phyloP scores from a whole-genome alignment of 2,113 vertebrate genomes.

The Coregonus clupeaformis region DNA sequence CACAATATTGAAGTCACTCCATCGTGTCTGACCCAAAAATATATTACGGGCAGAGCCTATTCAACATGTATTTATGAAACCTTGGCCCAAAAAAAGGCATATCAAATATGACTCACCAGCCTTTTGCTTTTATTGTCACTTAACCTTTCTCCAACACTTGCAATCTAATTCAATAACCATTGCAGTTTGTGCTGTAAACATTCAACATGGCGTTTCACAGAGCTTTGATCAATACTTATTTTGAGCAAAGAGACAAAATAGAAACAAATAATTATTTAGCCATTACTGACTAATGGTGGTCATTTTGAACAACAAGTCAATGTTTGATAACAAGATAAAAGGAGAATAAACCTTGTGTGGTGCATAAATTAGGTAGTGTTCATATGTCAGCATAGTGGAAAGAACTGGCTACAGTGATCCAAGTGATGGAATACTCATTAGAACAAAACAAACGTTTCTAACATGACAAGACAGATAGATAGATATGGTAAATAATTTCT shows the following conservation, averaged over 20 bases:
- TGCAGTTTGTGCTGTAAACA: constrained; percentile 38
- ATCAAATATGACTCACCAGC: not conserved
- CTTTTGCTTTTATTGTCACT: not conserved
- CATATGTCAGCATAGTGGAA: not conserved
- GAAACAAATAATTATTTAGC: too few relatives aligned
- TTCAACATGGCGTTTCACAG: not conserved
- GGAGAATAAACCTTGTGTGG: not conserved
- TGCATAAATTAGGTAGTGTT: not conserved
- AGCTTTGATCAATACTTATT: constrained; percentile 50
- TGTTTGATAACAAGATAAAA: constrained; percentile 28
- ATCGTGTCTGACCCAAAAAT: too few relatives aligned
- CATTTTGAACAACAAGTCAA: constrained; percentile 43
- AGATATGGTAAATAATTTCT: too few relatives aligned
- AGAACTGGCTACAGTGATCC: not conserved
- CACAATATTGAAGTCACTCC: not conserved
- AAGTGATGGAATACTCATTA: not conserved
- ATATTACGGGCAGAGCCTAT: not conserved
- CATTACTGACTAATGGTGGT: constrained; percentile 57
- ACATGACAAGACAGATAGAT: too few relatives aligned
- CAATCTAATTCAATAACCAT: constrained; percentile 19
- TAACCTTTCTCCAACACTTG: constrained; percentile 4
- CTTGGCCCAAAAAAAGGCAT: constrained; percentile 6
- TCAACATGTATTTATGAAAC: not conserved
- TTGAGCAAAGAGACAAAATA: constrained; percentile 30
- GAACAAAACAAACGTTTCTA: not conserved